Base-by-base conservation (phyloP, 2,797 vertebrate genomes). In the Enteromius unitaeniatus region DNA sequence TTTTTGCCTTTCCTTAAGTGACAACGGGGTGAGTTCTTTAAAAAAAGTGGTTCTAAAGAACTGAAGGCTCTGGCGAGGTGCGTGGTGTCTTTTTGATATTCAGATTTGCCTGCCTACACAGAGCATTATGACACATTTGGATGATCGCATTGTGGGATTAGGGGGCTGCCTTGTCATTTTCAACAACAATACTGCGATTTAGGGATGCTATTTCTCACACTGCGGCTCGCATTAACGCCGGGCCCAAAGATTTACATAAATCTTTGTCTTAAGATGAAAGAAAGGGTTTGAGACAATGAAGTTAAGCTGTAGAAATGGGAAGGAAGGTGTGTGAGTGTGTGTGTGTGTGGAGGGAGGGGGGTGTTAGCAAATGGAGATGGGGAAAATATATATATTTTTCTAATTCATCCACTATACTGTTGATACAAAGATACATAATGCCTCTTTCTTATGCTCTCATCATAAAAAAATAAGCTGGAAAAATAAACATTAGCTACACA, bases 221-320 rank as follows among this genome's bases (percentile, higher is more conserved):
- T 90, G 94, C 88, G 90, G 93, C 91, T 91, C 88, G 92, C 93
- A 94, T 95, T 95, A 95, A 93, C 88, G 93, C 93, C 77, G 85
- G 92, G 91, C 93, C 93, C 89, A 90, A 86, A 95, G 95, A 95
- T 95, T 95, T 95, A 95, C 95, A 95, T 95, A 95, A 94, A 95
- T 95, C 95, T 95, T 95, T 95, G 94, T 95, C 94, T 95, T 95
- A 94, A 94, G 93, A 95, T 95, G 94, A 95, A 95, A 95, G 94
- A 90, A 88, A 92, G 89, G 88, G 91, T 91, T 93, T 92, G 93
- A 95, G 94, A 95, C 94, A 95, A 95, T 95, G 93, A 94, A 94
- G 93, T 94, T 95, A 95, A 95, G 94, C 94, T 95, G 94, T 92
- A 91, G 93, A 94, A 94, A 94, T 91, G 86, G 89, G 88, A 83